Base-by-base conservation (phyloP, 1,140 invertebrate genomes). In the Phenacoccus solenopsis region DNA sequence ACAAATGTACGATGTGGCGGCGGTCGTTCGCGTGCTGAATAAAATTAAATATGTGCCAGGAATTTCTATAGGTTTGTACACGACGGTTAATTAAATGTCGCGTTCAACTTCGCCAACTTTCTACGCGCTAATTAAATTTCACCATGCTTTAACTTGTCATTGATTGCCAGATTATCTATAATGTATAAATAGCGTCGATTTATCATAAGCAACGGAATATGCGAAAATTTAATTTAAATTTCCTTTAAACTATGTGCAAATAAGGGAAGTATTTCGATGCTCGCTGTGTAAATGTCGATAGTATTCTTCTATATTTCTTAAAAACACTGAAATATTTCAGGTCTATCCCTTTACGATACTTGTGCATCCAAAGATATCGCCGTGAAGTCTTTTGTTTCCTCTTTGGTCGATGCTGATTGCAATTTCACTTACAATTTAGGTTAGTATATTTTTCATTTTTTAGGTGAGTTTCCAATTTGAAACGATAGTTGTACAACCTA, bases 21-120 rank as follows among this genome's bases (percentile, higher is more conserved):
- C 77, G 25, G 77, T 80, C 28, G 75, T 79, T n/a, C 75, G 75
- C 68, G 75, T 75, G 61, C 73, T 81, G 67, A 81, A 81, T 67
- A 78, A 79, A 70, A 74, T 79, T 69, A 75, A 80, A 27, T 79
- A 78, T 69, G 69, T 81, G 28, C 77, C 80, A 3, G 78, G 76
- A 67, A 71, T 81, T 0, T 74, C 74, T 24, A 73, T 82, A 56
- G 81, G 81, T 81, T 74, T 35, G 59, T 57, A 20, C 32, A 22
- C 9, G n/a, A n/a, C n/a, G n/a, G n/a, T 49, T 49, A 49, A 49
- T 49, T 49, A 49, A 49, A 49, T n/a, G n/a, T 49, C 38, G 38
- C 38, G 20, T 16, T 49, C 38, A 49, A 49, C 38, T 49, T 49
- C 20, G 38, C 5, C 38, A 49, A 49, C 38, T 16, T 49, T 49